Conservation (phyloP, 2,113 vertebrate genomes). For the Axis porcinus region DNA sequence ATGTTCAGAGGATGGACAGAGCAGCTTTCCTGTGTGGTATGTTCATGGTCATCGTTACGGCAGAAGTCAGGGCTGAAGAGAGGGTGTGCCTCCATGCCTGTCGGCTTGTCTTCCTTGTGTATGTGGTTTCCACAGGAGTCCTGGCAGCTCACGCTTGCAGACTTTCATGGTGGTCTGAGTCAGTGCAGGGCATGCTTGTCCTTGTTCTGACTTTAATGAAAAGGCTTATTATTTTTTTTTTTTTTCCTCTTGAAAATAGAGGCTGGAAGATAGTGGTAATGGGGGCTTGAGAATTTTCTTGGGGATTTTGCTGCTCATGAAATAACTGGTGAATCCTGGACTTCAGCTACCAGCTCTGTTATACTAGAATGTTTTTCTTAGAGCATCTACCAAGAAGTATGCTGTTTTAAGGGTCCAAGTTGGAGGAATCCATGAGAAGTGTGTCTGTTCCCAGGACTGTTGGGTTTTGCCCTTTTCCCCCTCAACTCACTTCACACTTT, state of each 20-base stretch:
- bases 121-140: not conserved
- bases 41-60: not conserved
- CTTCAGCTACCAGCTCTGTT: not conserved
- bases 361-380: slow-evolving; percentile 15
- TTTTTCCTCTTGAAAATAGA: not conserved
- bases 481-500: slow-evolving; percentile 42
- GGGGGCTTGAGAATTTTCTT: not conserved
- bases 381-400: not conserved
- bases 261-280: not conserved
- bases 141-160: not conserved
- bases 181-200: not conserved
- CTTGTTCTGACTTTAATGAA: not conserved
- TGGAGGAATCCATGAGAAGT: slow-evolving; percentile 15
- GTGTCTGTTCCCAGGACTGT: slow-evolving; percentile 36
- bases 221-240: not conserved
- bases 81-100: not conserved
- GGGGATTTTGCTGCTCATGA: not conserved
- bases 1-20: not conserved
- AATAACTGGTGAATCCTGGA: not conserved
- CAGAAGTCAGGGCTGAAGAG: not conserved
- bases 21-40: not conserved
- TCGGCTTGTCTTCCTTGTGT: not conserved
- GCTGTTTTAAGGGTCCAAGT: not conserved
- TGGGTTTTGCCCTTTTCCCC: slow-evolving; percentile 45
- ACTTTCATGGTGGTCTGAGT: not conserved